Conservation (phyloP, 92 coral and sea anemone species). For the Paramuricea clavata region DNA sequence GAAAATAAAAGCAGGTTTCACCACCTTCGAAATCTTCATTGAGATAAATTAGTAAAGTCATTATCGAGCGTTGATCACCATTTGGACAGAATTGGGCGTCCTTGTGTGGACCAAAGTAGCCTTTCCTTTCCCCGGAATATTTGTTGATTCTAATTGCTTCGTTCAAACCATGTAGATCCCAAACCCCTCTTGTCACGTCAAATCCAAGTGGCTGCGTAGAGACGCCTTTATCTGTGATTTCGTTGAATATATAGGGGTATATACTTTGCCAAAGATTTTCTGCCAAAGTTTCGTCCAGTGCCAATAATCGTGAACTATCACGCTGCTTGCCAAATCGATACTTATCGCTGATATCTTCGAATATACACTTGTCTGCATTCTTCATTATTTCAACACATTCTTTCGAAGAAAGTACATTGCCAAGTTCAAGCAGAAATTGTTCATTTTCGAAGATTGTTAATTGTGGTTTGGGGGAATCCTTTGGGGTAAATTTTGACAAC, state of each 20-base stretch:
- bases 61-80: constrained; percentile 35
- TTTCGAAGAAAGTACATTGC: constrained; percentile 7
- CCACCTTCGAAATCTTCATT: constrained; percentile 28
- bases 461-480: neutral
- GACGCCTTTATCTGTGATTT: constrained; percentile 4
- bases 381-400: constrained; percentile 37
- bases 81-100: constrained; percentile 49
- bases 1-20: constrained; percentile 46
- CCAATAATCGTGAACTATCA: constrained; percentile 37
- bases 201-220: constrained; percentile 26
- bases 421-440: constrained; percentile 6
- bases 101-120: constrained; percentile 33
- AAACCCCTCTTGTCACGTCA: constrained; percentile 32
- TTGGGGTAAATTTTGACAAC: constrained; percentile 12
- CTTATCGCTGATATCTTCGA: constrained; percentile 40
- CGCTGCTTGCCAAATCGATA: constrained; percentile 35
- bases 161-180: constrained; percentile 48
- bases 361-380: constrained; percentile 15
- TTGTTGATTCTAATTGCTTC: constrained; percentile 44
- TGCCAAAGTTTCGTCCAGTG: constrained; percentile 8
- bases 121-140: constrained; percentile 18
- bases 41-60: constrained; percentile 29
- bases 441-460: neutral
- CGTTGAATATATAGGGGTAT: neutral
- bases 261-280: constrained; percentile 19